Base-by-base conservation (phyloP, 2,113 vertebrate species). In the Python bivittatus region DNA sequence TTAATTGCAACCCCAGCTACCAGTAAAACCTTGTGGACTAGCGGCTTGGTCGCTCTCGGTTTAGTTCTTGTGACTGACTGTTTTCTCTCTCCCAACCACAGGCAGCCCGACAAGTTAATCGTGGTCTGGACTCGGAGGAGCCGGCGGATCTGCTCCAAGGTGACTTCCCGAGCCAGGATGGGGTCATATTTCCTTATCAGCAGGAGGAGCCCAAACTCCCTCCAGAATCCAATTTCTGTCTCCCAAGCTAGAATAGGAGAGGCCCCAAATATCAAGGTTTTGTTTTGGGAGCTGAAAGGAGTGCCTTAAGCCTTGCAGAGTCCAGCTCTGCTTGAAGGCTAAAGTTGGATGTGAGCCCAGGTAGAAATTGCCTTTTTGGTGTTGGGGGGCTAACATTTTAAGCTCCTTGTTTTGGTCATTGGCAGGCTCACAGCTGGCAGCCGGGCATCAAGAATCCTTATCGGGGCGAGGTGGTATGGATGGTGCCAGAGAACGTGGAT, bases 381-480 rank as follows among this genome's bases (percentile, higher is more conserved):
- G 22, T 53, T 8, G 57, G 57, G 6, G 17, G n/a, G 9, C 3
- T n/a, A 42, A n/a, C 27, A 9, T 6, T 15, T 56, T 27, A 53
- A 91, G 6, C 3, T 68, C 1, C 79, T 38, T 88, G 25, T 83
- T 23, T 48, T 8, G 23, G 9, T 48, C 8, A 56, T 6, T 42
- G 93, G 23, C 92, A 99, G 98, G 97, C 98, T 87, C 99, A 99
- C 96, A 98, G 98, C 92, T 99, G 98, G 99, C 98, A 98, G 96
- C 99, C 99, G 0, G 99, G 98, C 56, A 99, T 99, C 94, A 98
- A 98, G 95, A 98, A 99, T 96, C 98, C 99, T 0, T 99, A 99
- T 95, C 96, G 98, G 17, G 99, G 99, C 52, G 98, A 97, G 27
- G 99, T 99, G 95, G 97, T 98, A 33, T 99, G 99, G 99, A 98